phyloP scores from a whole-genome alignment of 2,113 vertebrate genomes.

The Odocoileus hemionus region DNA sequence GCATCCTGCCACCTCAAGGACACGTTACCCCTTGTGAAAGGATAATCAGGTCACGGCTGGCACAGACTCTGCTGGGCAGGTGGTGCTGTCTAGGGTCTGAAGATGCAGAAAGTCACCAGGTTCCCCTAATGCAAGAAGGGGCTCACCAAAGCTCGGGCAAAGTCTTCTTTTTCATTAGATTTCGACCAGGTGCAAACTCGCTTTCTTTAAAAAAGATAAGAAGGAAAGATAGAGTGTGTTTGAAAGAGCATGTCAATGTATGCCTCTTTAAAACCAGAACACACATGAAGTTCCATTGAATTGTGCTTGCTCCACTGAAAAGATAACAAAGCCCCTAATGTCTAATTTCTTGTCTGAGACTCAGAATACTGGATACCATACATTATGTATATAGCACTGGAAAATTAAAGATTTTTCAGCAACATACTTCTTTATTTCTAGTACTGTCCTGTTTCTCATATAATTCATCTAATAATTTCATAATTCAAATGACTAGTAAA shows the following conservation, averaged over 20 bases:
- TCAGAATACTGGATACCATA: neutral
- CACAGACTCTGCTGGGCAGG: neutral
- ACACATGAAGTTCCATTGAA: neutral
- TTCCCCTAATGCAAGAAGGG: neutral
- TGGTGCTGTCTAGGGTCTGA: neutral
- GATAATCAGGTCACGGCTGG: constrained; percentile 55
- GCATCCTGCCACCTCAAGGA: constrained; percentile 48
- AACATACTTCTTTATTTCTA: neutral
- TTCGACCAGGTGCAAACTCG: neutral
- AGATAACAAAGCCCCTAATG: neutral
- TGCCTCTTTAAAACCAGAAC: neutral
- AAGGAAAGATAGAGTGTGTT: neutral
- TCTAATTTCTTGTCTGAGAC: neutral
- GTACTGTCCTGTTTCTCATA: neutral
- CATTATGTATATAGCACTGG: neutral
- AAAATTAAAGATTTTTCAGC: neutral
- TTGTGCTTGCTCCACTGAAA: neutral
- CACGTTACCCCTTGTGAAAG: constrained; percentile 29
- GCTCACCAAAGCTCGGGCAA: neutral
- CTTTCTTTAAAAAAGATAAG: neutral
- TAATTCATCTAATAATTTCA: neutral
- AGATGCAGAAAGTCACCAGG: neutral
- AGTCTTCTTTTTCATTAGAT: neutral
- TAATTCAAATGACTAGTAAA: neutral
- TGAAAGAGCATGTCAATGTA: neutral